A percentile compares a stretch with the other conserved stretches of the same genome.
phyloP scores from a whole-genome alignment of 2,113 vertebrate genomes.

The Eulacestoma nigropectus region DNA sequence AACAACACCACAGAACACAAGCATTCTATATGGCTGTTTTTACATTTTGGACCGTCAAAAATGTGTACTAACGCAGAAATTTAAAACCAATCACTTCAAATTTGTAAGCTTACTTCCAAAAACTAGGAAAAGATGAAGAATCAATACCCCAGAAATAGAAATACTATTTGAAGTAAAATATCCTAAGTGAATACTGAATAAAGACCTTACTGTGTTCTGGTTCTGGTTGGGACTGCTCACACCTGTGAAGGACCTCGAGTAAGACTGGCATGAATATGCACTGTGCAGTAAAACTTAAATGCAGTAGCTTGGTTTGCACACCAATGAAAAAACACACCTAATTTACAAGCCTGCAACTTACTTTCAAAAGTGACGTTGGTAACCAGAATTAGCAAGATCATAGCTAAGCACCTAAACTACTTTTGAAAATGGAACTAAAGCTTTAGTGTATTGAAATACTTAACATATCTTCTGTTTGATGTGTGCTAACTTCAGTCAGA shows the following conservation, averaged over 20 bases:
- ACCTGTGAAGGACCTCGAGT: background rate
- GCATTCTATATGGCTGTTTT: background rate
- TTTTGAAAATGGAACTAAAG: background rate
- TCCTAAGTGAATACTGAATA: background rate
- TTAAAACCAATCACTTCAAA: background rate
- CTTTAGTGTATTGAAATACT: background rate
- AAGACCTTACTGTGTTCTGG: background rate
- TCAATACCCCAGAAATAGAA: background rate
- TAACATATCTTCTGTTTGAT: background rate
- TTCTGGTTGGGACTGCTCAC: background rate
- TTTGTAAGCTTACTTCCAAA: background rate
- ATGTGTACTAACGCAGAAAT: background rate
- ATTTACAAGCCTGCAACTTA: background rate
- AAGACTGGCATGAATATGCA: background rate
- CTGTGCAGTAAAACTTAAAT: background rate
- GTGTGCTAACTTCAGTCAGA: background rate
- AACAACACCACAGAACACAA: background rate
- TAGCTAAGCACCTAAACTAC: background rate
- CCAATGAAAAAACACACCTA: background rate
- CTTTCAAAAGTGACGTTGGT: background rate
- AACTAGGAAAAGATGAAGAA: background rate
- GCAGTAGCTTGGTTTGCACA: background rate
- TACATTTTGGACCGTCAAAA: background rate
- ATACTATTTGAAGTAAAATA: background rate
- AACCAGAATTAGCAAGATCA: background rate